phyloP scores from a whole-genome alignment of 1,140 invertebrate species.

The Drosophila novamexicana region DNA sequence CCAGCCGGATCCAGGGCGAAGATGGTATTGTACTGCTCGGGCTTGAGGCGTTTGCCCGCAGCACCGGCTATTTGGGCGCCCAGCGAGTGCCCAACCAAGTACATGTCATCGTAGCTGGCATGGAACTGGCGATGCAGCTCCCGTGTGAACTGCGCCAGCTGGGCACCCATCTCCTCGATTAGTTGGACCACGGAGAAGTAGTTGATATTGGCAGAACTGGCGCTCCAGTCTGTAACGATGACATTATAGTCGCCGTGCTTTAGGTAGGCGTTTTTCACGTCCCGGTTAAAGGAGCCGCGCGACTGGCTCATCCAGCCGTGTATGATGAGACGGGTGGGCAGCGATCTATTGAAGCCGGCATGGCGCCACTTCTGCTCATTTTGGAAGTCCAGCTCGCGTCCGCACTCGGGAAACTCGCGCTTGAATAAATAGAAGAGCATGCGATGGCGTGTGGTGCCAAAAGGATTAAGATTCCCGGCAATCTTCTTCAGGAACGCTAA shows the following conservation, averaged over 20 bases:
- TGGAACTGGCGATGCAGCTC: conserved; percentile 45
- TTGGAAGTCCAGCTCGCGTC: conserved; percentile 58
- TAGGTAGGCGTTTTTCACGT: conserved; percentile 86
- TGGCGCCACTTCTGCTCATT: conserved; percentile 25
- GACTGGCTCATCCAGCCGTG: conserved; percentile 84
- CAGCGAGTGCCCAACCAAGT: conserved; percentile 93
- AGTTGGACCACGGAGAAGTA: conserved; percentile 85
- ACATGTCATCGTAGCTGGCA: conserved; percentile 85
- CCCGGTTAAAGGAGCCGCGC: conserved; percentile 76
- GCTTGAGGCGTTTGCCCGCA: conserved; percentile 87
- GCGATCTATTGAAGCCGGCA: conserved; percentile 63
- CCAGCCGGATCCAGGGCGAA: conserved; percentile 90
- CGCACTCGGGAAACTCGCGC: conserved; percentile 62
- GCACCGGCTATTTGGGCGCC: conserved; percentile 93
- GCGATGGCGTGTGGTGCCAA: conserved; percentile 39
- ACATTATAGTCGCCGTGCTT: conserved; percentile 86
- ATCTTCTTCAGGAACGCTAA: conserved; percentile 70
- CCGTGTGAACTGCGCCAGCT: conserved; percentile 78
- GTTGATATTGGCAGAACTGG: conserved; percentile 85
- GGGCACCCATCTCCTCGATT: conserved; percentile 83
- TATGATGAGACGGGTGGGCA: conserved; percentile 74
- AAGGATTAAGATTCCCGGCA: conserved; percentile 69
- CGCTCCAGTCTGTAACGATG: conserved; percentile 88
- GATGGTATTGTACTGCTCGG: conserved; percentile 86
- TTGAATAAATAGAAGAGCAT: conserved; percentile 79